Evolutionary conservation across 2,797 vertebrate genomes (phyloP), one percentile per base, ranked within the genome.

Genomic region (Harpagifer antarcticus): DNA sequence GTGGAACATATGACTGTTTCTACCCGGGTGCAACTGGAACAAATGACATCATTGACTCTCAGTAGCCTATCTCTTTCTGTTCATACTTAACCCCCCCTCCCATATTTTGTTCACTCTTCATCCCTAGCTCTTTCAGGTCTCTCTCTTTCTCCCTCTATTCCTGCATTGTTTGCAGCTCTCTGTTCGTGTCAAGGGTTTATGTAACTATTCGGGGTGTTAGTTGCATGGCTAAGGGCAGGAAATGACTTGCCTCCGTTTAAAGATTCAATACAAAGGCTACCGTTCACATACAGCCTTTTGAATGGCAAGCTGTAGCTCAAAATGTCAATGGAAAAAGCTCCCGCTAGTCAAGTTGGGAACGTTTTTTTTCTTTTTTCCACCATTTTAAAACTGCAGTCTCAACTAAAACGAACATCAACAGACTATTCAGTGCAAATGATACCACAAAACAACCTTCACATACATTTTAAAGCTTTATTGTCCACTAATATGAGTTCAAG

Each of bases 1-100:
- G 81, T 88, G 90, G 92, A 92, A 93, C 91, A 91, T 92, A 90
- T 92, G 91, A 93, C 84, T 86, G 83, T 83, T 68, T 87, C 86
- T 85, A 82, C 83, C 90, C 82, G 89, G 83, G 78, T 89, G 86
- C 79, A 81, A 82, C 49, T 93, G 93, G 94, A 95, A 94, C 85
- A 93, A 92, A 94, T 95, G 87, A 95, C 93, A 92, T 94, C 93
- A 95, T 78, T 57, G 76, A 64, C 83, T 88, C 69, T 23, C 40
- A 64, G 86, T 92, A 37, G 33, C 33, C 33, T 37, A 93, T 93
- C 91, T 92, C 76, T 80, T 69, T 88, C 79, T 89, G 76, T 83
- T 83, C 57, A 37, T 74, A 55, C 81, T 65, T 19, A 44, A 19
- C 63, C 33, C 33, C 33, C 33, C 33, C 33, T 37, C 33, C 1